Evolutionary conservation across 2,888 invertebrate species (phyloP), one percentile per base, ranked within the genome.

Genomic region (Catocala sponsa): DNA sequence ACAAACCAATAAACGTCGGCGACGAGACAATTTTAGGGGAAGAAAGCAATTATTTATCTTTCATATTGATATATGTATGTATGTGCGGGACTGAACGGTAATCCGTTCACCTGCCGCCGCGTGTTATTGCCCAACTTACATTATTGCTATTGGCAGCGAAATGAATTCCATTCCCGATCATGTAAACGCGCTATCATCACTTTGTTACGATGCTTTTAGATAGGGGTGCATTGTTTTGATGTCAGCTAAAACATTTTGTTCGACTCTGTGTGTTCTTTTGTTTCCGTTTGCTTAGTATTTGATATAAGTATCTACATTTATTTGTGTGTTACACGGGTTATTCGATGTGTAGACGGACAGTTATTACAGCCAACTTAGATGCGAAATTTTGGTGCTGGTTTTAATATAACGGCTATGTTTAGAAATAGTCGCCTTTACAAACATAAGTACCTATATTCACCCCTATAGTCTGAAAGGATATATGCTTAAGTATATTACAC

Each of bases 1-100:
- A 91, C 90, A 91, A 83, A 90, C 87, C 90, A 87, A 91, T 91
- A 91, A 91, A 90, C 77, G 87, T 89, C 87, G 79, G 82, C 82
- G 79, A 79, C 70, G 81, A 81, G 84, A 87, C 88, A 87, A 85
- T 85, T 85, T 85, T 80, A 77, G 82, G 84, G 86, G 82, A 86
- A 81, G 79, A 81, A 78, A 72, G 71, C 76, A 76, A 87, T 89
- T 88, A 90, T 91, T 89, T 91, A 89, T 89, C 81, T 89, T 86
- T 80, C 83, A 80, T 84, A 82, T 76, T 79, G 81, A 81, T 81
- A 80, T 79, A 80, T 72, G 64, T 79, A 80, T 72, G 64, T 70
- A 71, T 79, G 76, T 79, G 75, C 74, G 70, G 53, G 43, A 25
- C 54, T 55, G 55, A 73, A 69, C 71, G 67, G 76, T 77, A 80